These are phyloP conservation scores for Bubo blakistoni DNA, from an alignment of 2,113 vertebrate genomes.

Conservation along the genomic window DNA sequence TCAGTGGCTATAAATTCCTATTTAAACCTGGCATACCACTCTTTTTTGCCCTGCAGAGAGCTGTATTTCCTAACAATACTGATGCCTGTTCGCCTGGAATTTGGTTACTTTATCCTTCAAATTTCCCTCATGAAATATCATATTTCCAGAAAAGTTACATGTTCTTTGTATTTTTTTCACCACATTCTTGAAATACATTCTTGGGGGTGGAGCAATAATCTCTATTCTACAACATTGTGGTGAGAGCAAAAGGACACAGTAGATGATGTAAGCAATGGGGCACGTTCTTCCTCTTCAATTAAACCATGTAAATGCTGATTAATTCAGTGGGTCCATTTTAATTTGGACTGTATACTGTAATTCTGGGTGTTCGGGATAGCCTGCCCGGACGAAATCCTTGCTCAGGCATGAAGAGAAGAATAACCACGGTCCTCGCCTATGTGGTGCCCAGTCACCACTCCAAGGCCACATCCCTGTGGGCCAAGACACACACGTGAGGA, in stretches of 20 bases:
- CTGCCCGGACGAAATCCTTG: background rate
- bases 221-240: background rate
- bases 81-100: slow-evolving; percentile 36
- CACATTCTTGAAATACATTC: slow-evolving; percentile 23
- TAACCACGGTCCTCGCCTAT: background rate
- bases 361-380: background rate
- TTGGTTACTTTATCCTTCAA: background rate
- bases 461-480: background rate
- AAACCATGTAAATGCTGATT: background rate
- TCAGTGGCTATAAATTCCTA: slow-evolving; percentile 26
- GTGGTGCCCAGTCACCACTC: rapidly evolving
- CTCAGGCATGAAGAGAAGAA: background rate
- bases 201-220: background rate
- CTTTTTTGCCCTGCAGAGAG: slow-evolving; percentile 47
- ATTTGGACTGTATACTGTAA: background rate
- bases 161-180: background rate
- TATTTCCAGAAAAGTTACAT: slow-evolving; percentile 30
- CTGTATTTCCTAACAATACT: slow-evolving; percentile 41
- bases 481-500: rapidly evolving
- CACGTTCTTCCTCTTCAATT: background rate
- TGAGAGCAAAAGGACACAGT: background rate
- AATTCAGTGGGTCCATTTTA: background rate
- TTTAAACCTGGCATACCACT: slow-evolving; percentile 1
- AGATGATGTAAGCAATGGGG: background rate
- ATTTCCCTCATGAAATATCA: slow-evolving; percentile 12